Evolutionary conservation across 2,888 invertebrate genomes (phyloP).

Genomic region (Molorchus minor): DNA sequence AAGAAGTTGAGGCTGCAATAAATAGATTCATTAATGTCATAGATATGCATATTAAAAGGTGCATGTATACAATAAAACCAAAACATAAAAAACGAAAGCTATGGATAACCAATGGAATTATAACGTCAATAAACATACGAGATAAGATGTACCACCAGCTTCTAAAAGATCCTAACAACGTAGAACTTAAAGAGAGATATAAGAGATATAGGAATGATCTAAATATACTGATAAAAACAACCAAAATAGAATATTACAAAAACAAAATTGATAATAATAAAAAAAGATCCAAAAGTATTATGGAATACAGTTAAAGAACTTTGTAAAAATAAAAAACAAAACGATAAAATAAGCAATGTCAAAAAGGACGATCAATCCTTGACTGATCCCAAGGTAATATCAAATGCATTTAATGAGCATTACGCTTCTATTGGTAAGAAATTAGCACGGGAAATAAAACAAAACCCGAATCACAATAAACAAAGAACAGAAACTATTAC

Average conservation of each 20-base stretch:
- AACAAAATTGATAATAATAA: slow-evolving; percentile 10
- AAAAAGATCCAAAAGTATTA: slow-evolving; percentile 11
- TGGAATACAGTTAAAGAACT: slow-evolving; percentile 16
- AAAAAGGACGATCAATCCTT: slow-evolving; percentile 2
- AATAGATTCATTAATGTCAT: too few relatives aligned
- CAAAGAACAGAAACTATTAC: not conserved
- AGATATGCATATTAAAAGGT: not conserved
- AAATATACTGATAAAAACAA: slow-evolving; percentile 1
- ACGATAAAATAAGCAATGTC: slow-evolving; percentile 6
- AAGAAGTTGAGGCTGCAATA: too few relatives aligned
- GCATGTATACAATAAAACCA: not conserved
- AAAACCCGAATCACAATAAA: not conserved
- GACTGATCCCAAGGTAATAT: not conserved
- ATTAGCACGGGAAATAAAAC: not conserved
- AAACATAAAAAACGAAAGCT: slow-evolving; percentile 15
- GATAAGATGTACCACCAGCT: slow-evolving; percentile 13
- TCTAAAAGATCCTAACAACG: slow-evolving; percentile 9
- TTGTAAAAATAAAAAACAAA: slow-evolving; percentile 8
- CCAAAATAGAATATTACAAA: slow-evolving; percentile 5
- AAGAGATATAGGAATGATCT: not conserved
- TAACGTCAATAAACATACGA: slow-evolving; percentile 14
- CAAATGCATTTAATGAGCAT: slow-evolving; percentile 6
- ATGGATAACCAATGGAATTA: slow-evolving; percentile 16
- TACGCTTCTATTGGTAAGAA: not conserved
- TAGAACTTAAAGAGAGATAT: slow-evolving; percentile 8